A percentile compares a stretch with the other conserved stretches of the same genome.
These are phyloP conservation scores for Corynorhinus townsendii DNA, from an alignment of 2,113 vertebrate genomes.

Conservation along the genomic window DNA sequence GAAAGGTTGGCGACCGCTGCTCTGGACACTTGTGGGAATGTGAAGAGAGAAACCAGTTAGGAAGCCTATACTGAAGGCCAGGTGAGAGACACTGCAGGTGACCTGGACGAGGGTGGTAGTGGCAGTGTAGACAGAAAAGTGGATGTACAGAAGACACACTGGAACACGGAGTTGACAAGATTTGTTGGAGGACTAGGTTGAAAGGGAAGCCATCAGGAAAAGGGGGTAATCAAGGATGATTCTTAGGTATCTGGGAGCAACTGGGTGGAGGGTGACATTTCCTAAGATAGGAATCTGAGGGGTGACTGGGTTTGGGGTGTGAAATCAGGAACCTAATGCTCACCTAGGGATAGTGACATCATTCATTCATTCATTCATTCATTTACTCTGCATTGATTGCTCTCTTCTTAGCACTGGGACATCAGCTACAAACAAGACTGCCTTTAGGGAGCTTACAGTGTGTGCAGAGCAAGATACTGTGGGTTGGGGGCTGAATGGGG, in stretches of 20 bases:
- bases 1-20: too few species aligned
- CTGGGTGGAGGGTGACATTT: neutral
- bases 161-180: neutral
- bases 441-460: neutral
- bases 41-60: neutral
- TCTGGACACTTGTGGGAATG: neutral
- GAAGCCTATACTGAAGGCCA: neutral
- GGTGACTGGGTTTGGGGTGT: neutral
- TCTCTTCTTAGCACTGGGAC: neutral
- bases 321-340: neutral
- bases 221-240: neutral
- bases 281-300: neutral
- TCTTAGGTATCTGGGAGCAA: neutral
- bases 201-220: neutral
- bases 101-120: neutral
- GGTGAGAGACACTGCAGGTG: neutral
- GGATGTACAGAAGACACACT: neutral
- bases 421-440: neutral
- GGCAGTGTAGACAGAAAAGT: neutral
- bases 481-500: too few species aligned
- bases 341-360: neutral
- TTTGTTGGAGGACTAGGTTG: neutral
- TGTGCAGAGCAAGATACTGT: neutral
- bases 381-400: neutral
- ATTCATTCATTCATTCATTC: neutral